Percentiles rank a stretch among this genome's conserved stretches.
Conservation (phyloP, 2,797 vertebrate species). For the Argyrosomus regius region DNA sequence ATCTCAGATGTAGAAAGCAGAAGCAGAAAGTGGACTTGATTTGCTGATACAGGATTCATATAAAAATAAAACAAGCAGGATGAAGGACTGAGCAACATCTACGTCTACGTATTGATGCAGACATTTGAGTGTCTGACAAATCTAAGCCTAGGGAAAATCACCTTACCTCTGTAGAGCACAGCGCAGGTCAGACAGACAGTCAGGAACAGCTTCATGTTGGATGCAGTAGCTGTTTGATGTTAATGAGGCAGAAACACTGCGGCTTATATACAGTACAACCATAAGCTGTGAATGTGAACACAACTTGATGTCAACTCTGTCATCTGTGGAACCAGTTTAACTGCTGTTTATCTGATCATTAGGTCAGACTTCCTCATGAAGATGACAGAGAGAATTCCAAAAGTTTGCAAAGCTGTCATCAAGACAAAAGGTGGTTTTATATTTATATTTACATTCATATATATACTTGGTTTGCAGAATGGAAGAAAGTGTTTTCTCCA, state of each 20-base stretch:
- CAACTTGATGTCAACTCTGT: background rate
- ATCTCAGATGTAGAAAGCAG: background rate
- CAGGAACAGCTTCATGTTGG: conserved; percentile 44
- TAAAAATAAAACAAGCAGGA: too few relatives aligned
- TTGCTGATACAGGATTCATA: background rate
- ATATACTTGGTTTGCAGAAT: too few relatives aligned
- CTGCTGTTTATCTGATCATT: conserved; percentile 17
- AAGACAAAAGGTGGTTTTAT: too few relatives aligned
- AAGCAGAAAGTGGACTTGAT: background rate
- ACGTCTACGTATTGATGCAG: background rate
- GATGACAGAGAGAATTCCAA: too few relatives aligned
- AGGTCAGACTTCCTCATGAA: too few relatives aligned
- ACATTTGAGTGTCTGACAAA: background rate
- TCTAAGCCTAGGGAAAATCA: background rate
- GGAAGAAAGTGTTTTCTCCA: too few relatives aligned
- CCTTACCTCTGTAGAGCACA: conserved; percentile 31
- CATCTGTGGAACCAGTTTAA: conserved; percentile 13
- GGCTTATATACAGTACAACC: background rate
- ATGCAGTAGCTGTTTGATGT: background rate
- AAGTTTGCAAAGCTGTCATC: too few relatives aligned
- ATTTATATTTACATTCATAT: too few relatives aligned
- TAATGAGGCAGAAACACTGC: background rate
- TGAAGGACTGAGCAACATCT: too few relatives aligned
- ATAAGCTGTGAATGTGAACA: background rate
- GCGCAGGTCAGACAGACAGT: conserved; percentile 10